Percentiles rank a stretch among this genome's conserved stretches.
These are phyloP conservation scores for Ornithoptera priamus DNA, from an alignment of 2,888 invertebrate genomes.

Conservation along the genomic window DNA sequence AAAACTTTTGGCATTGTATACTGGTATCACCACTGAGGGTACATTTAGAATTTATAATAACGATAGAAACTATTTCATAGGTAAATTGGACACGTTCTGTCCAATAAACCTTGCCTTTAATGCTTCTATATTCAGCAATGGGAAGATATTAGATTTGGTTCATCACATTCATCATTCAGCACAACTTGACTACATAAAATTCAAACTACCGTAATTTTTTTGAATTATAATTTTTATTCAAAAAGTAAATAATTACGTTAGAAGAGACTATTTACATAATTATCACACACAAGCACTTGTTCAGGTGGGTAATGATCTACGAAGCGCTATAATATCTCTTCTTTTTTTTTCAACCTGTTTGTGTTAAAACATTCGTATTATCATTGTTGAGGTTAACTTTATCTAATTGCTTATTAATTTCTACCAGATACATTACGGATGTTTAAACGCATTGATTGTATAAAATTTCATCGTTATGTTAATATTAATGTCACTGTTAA, in stretches of 20 bases:
- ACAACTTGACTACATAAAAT: neutral
- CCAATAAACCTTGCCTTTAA: too few species aligned
- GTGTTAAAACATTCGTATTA: constrained; percentile 21
- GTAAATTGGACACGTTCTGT: too few species aligned
- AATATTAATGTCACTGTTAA: neutral
- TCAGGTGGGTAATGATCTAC: constrained; percentile 20
- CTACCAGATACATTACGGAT: neutral
- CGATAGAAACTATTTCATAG: too few species aligned
- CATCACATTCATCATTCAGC: too few species aligned
- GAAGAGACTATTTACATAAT: constrained; percentile 9
- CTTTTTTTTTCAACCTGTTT: constrained; percentile 10
- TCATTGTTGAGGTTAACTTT: constrained; percentile 4
- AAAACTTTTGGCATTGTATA: too few species aligned
- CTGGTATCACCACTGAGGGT: too few species aligned
- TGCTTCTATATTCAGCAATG: too few species aligned
- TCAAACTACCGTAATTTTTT: neutral
- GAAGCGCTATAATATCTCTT: constrained; percentile 14
- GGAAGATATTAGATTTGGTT: too few species aligned
- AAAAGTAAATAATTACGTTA: neutral
- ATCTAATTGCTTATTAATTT: constrained; percentile 1
- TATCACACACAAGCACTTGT: constrained; percentile 25
- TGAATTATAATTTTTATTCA: neutral
- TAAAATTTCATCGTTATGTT: neutral
- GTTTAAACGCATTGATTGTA: neutral
- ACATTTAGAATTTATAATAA: too few species aligned